Base-by-base conservation (phyloP, 2,888 invertebrate species). In the Brenthis daphne region DNA sequence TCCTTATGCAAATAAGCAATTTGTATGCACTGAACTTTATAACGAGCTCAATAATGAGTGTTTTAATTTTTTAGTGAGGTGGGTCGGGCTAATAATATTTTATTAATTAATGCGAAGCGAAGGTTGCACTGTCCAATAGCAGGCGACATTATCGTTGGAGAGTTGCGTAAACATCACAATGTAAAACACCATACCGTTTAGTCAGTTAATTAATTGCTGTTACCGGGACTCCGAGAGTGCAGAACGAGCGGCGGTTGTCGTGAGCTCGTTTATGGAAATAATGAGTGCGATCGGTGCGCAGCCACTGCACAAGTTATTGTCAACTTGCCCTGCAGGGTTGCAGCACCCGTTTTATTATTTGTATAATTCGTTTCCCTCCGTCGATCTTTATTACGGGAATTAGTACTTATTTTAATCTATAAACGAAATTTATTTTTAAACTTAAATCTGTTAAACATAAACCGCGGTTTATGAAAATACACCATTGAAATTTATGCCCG, bases 181-280 rank as follows among this genome's bases (percentile, higher is more conserved):
- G 89, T 91, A 88, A 87, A 91, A 90, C 91, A 89, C 85, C 88
- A 88, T 90, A 89, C 82, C 89, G 90, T 91, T 92, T 92, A 91
- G 90, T 86, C 84, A 83, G 89, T 88, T 92, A 91, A 92, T 92
- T 92, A 92, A 92, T 92, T 92, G 86, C 82, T 81, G 84, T 85
- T 85, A 85, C 87, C 85, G 86, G 84, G 85, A 85, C 79, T 80
- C 81, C 75, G 82, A 81, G 82, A 82, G 80, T 81, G 80, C 79
- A 72, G 74, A 75, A 55, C 66, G 68, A 54, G 58, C 58, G 78
- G 74, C 80, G 82, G 78, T 80, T 80, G 86, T 86, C 87, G 88
- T 84, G 80, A 83, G 85, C 87, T 90, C 85, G 91, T 91, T 91
- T 90, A 89, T 82, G 86, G 83, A 87, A 90, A 88, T 90, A 91